phyloP scores from a whole-genome alignment of 2,888 invertebrate genomes.

The Temnothorax rugatulus region DNA sequence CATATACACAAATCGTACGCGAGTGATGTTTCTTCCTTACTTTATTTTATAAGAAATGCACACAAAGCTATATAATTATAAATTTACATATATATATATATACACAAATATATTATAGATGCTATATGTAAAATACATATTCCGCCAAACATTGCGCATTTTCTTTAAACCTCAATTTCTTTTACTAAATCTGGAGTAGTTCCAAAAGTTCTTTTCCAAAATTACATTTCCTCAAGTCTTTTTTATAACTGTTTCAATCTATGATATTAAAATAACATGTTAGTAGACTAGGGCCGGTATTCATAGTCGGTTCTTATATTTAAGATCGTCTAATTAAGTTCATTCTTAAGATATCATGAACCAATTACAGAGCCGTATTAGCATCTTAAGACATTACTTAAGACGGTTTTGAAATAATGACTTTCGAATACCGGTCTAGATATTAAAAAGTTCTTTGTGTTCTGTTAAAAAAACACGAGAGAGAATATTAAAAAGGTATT shows the following conservation, averaged over 20 bases:
- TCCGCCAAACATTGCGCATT: conserved; percentile 10
- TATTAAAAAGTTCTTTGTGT: background rate
- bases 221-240: background rate
- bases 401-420: no score
- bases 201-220: background rate
- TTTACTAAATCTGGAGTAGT: background rate
- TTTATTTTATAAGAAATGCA: conserved; percentile 30
- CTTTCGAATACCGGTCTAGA: no score
- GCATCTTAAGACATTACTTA: no score
- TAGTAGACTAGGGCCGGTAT: background rate
- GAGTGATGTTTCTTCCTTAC: background rate
- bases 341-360: no score
- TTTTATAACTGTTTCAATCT: background rate
- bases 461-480: background rate
- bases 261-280: background rate
- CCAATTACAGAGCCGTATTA: no score
- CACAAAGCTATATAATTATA: conserved; percentile 4
- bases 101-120: background rate
- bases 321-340: no score
- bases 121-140: conserved; percentile 26
- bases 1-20: background rate
- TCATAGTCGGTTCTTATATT: no score
- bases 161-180: conserved; percentile 30
- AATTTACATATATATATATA: background rate
- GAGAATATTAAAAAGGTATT: background rate